phyloP scores from a whole-genome alignment of 2,113 vertebrate species.

The Centropus unirufus region DNA sequence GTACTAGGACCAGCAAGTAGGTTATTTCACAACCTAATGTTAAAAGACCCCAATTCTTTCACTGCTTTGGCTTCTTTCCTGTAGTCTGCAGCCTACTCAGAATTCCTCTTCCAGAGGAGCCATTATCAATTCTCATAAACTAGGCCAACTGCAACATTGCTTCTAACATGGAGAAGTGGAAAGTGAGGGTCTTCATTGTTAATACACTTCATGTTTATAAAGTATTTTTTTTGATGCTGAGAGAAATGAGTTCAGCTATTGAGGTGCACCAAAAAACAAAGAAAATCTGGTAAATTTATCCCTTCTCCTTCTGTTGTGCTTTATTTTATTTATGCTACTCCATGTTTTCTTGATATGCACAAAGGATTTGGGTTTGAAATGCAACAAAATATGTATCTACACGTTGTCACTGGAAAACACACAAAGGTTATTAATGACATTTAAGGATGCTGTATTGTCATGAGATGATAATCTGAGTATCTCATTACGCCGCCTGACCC shows the following conservation, averaged over 20 bases:
- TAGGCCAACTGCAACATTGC: not conserved
- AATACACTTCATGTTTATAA: not conserved
- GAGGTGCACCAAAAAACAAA: not conserved
- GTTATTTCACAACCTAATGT: not conserved
- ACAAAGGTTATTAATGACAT: not conserved
- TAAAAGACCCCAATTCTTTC: not conserved
- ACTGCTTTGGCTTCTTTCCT: not conserved
- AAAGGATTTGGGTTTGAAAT: not conserved
- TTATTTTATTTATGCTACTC: not conserved
- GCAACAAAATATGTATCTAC: not conserved
- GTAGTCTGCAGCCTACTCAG: not conserved
- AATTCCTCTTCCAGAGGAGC: not conserved
- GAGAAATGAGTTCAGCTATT: not conserved
- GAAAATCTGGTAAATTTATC: not conserved
- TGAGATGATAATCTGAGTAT: not conserved
- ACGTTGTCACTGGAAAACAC: not conserved
- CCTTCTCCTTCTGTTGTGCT: not conserved
- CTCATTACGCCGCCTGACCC: not conserved
- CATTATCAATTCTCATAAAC: not conserved
- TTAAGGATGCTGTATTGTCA: not conserved
- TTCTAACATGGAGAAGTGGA: not conserved
- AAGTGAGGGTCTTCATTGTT: not conserved
- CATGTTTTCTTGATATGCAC: not conserved
- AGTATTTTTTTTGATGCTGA: not conserved
- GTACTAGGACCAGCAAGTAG: not conserved